phyloP scores from a whole-genome alignment of 1,140 invertebrate species.

The Stratiolaelaps scimitus region DNA sequence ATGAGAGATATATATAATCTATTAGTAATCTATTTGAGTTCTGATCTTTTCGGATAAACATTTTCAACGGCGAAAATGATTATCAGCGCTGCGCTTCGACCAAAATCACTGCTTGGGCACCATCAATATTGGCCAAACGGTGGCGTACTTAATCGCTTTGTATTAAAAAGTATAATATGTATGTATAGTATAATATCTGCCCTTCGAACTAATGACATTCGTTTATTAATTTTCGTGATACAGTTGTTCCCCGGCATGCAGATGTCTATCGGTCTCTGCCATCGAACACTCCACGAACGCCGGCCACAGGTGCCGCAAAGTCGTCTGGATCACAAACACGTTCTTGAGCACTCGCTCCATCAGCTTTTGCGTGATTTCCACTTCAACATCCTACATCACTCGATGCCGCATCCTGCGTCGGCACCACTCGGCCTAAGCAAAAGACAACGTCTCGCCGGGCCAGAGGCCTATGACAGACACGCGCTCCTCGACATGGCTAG shows the following conservation, averaged over 20 bases:
- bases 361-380: conserved; percentile 81
- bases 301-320: conserved; percentile 34
- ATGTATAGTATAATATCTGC: too few relatives aligned
- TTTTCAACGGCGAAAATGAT: too few relatives aligned
- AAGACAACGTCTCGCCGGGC: conserved; percentile 72
- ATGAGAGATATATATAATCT: too few relatives aligned
- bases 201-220: too few relatives aligned
- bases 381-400: conserved; percentile 78
- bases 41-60: too few relatives aligned
- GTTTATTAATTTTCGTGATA: conserved; percentile 35
- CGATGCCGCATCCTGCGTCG: conserved; percentile 83
- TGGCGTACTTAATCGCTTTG: too few relatives aligned
- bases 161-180: too few relatives aligned
- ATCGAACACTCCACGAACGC: conserved; percentile 43
- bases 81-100: too few relatives aligned
- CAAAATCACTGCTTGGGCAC: too few relatives aligned
- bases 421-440: conserved; percentile 79
- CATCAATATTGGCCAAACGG: too few relatives aligned
- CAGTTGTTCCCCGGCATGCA: conserved; percentile 83
- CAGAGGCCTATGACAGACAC: conserved; percentile 68
- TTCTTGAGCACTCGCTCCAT: conserved; percentile 87
- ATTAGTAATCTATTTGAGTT: too few relatives aligned
- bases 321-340: conserved; percentile 70
- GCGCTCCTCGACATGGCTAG: conserved; percentile 76
- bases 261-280: conserved; percentile 50